These are phyloP conservation scores for Cephalopachus bancanus DNA, from an alignment of 2,797 vertebrate species.

Conservation along the genomic window DNA sequence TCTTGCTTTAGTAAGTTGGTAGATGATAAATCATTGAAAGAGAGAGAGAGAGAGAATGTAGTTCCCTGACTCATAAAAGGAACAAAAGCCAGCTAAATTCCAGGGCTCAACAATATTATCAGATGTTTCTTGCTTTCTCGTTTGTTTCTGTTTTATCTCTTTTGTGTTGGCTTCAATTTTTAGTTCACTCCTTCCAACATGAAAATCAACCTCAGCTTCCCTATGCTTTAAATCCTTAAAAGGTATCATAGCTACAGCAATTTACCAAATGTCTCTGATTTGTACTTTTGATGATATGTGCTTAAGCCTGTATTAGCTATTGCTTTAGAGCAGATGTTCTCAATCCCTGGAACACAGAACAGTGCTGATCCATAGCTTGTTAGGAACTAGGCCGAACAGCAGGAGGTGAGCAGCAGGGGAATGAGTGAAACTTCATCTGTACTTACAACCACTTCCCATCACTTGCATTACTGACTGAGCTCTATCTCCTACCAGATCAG, in stretches of 20 bases:
- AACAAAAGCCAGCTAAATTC: background rate
- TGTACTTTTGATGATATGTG: background rate
- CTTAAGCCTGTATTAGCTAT: background rate
- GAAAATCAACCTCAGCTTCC: background rate
- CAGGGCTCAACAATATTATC: background rate
- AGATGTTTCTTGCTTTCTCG: background rate
- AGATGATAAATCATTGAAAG: background rate
- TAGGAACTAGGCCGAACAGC: no score
- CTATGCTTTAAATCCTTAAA: background rate
- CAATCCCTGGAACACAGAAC: no score
- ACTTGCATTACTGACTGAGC: no score
- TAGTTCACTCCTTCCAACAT: background rate
- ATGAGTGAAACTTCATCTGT: no score
- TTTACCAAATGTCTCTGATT: background rate
- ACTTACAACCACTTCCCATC: no score
- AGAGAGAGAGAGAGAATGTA: background rate
- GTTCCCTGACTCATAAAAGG: background rate
- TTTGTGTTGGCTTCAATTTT: background rate
- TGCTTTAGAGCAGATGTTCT: no score
- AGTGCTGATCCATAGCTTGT: no score
- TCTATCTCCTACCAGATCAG: no score
- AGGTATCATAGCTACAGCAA: background rate
- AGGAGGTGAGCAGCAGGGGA: no score
- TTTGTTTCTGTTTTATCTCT: background rate
- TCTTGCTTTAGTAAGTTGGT: background rate